Evolutionary conservation across 2,888 invertebrate genomes (phyloP), one percentile per base, ranked within the genome.

Genomic region (Germaria angustata): DNA sequence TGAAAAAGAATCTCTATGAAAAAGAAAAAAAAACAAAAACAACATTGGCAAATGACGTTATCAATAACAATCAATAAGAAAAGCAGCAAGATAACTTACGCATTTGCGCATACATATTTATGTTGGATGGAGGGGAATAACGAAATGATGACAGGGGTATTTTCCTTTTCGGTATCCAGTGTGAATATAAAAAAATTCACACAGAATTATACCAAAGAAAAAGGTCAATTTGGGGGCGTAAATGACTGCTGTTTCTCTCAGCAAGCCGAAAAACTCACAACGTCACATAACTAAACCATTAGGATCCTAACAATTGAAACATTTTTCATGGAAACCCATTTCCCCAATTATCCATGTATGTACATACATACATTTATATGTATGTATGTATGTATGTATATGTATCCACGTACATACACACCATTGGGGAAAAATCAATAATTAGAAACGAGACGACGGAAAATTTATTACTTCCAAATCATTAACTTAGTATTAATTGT

Each of bases 391-490:
- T n/a, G n/a, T n/a, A n/a, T n/a, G n/a, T n/a, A n/a, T 15, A 49
- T 28, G 15, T 5, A 51, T 39, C 4, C n/a, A 55, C 36, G n/a
- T n/a, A n/a, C n/a, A n/a, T n/a, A 51, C 20, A 22, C n/a, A n/a
- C 39, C 32, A 59, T 59, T 59, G 66, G 81, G 34, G 78, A 79
- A 85, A 85, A 85, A 85, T 85, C 85, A 63, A 85, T 85, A 85
- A 32, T 51, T 41, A 53, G 34, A 22, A 17, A 28, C 17, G 44
- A 44, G 49, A 34, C 46, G 28, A 59, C 9, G n/a, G 44, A 76
- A 68, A 76, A 22, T 49, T 55, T 46, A 39, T 69, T 46, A 55
- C 24, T 20, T 49, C 24, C 44, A 2, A 11, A 24, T 53, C 6
- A 0, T 53, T n/a, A 13, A 11, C 2, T 2, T 32, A 32, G n/a